A percentile compares a stretch with the other conserved stretches of the same genome.
Conservation (phyloP, 2,113 vertebrate species). For the Myotis davidii region DNA sequence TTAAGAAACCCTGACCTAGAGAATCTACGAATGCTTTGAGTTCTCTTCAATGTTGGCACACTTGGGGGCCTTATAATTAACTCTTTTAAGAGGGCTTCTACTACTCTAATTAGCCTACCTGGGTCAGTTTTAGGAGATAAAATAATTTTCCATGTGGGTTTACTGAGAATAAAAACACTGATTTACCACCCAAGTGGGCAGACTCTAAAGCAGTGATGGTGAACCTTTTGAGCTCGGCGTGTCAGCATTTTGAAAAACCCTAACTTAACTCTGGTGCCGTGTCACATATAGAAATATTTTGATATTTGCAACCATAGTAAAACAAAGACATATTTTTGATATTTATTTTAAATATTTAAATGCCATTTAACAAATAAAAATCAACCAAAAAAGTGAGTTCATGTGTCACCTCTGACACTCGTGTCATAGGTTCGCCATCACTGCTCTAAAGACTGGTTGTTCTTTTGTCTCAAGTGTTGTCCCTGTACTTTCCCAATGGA, state of each 20-base stretch:
- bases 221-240: too few relatives aligned
- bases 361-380: too few relatives aligned
- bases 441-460: background rate
- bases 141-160: background rate
- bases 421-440: too few relatives aligned
- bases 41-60: background rate
- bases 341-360: too few relatives aligned
- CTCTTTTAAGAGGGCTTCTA: background rate
- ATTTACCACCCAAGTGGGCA: background rate
- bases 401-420: too few relatives aligned
- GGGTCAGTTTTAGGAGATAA: background rate
- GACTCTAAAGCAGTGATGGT: background rate
- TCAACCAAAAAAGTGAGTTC: too few relatives aligned
- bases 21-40: background rate
- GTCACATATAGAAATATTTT: too few relatives aligned
- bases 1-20: background rate
- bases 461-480: background rate
- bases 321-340: too few relatives aligned
- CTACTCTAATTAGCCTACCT: background rate
- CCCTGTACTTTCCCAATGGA: background rate
- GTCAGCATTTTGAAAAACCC: too few relatives aligned
- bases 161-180: background rate
- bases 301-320: too few relatives aligned
- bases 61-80: background rate
- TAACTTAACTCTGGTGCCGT: too few relatives aligned